Evolutionary conservation across 2,113 vertebrate species (phyloP).

Genomic region (Neogale vison): DNA sequence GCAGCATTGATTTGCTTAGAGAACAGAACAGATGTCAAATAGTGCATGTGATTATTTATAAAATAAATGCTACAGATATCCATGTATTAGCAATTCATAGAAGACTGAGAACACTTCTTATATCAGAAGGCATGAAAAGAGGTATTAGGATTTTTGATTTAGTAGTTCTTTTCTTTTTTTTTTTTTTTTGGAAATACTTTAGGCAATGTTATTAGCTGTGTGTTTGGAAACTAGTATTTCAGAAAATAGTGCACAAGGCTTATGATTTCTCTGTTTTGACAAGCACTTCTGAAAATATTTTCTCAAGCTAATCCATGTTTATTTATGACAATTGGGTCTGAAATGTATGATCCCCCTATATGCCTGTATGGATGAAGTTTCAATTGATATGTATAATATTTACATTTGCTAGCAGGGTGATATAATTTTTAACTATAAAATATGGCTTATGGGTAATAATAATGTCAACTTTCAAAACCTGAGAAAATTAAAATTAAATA

Average conservation of each 20-base stretch:
- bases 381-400: neutral
- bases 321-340: neutral
- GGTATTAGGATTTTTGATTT: neutral
- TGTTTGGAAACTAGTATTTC: neutral
- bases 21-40: neutral
- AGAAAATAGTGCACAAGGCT: neutral
- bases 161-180: neutral
- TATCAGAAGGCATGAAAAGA: neutral
- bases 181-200: neutral
- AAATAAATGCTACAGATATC: neutral
- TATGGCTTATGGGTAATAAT: neutral
- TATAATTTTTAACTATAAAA: neutral
- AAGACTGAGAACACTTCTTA: neutral
- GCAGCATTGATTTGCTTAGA: neutral
- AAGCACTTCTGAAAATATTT: neutral
- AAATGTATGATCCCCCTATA: neutral
- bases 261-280: neutral
- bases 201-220: neutral
- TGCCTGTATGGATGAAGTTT: neutral
- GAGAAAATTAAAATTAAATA: constrained; percentile 22
- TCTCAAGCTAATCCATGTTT: neutral
- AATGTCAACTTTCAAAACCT: neutral
- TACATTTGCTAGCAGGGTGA: neutral
- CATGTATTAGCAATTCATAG: neutral
- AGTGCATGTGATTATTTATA: neutral